Conservation (phyloP, 2,113 vertebrate genomes). For the Cromileptes altivelis region DNA sequence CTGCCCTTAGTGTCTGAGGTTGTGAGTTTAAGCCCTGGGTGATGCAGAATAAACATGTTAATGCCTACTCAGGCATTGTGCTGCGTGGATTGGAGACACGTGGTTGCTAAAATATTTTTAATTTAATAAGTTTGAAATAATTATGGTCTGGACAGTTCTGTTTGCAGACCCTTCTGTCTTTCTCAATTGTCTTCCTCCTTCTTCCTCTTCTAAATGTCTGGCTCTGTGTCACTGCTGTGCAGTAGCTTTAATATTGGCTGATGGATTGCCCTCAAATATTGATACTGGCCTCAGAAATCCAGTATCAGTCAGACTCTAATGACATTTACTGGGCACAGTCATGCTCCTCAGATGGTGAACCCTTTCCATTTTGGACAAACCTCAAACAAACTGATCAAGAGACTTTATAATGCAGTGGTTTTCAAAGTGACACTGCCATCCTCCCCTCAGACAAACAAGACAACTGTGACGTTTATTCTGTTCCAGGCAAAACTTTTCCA, state of each 20-base stretch:
- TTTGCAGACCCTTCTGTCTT: too few relatives aligned
- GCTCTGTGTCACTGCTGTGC: too few relatives aligned
- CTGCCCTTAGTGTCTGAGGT: too few relatives aligned
- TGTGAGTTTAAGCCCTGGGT: too few relatives aligned
- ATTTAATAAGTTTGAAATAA: too few relatives aligned
- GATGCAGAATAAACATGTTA: too few relatives aligned
- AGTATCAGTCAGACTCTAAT: background rate
- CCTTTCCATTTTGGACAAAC: background rate
- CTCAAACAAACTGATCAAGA: background rate
- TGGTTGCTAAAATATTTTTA: too few relatives aligned
- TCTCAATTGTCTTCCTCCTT: too few relatives aligned
- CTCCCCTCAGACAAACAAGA: background rate
- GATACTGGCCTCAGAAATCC: background rate
- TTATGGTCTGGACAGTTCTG: too few relatives aligned
- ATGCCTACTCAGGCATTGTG: too few relatives aligned
- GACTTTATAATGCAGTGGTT: background rate
- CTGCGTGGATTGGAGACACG: too few relatives aligned
- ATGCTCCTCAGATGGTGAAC: background rate
- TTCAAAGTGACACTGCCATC: background rate
- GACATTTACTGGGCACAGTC: background rate
- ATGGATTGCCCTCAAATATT: background rate
- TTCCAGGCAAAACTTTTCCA: background rate
- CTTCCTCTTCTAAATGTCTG: too few relatives aligned
- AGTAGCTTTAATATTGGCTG: background rate
- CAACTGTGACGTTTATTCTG: background rate